phyloP scores from a whole-genome alignment of 2,797 vertebrate species.

The Dipus sagitta region DNA sequence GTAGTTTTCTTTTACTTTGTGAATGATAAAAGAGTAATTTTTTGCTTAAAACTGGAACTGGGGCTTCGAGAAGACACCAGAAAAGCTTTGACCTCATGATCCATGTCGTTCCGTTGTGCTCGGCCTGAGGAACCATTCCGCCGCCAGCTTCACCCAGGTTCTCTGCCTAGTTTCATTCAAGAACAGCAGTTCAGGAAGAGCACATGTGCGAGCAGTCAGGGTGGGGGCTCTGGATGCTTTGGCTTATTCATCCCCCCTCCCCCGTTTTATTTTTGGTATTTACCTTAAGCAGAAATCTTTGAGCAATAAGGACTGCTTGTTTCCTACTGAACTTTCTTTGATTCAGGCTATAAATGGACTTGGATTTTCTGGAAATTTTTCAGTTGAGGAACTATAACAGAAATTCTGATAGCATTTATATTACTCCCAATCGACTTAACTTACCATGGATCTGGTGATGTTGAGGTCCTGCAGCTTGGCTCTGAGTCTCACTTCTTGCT shows the following conservation, averaged over 20 bases:
- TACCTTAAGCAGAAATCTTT: slow-evolving; percentile 98
- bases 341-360: slow-evolving; percentile 95
- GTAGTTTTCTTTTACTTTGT: background rate
- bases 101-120: slow-evolving; percentile 98
- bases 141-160: slow-evolving; percentile 95
- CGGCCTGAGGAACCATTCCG: slow-evolving; percentile 98
- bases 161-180: slow-evolving; percentile 98
- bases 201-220: slow-evolving; percentile 94
- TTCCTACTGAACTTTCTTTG: slow-evolving; percentile 98
- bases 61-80: slow-evolving; percentile 95
- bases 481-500: background rate
- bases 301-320: slow-evolving; percentile 97
- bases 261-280: slow-evolving; percentile 83
- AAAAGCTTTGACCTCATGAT: slow-evolving; percentile 99
- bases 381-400: slow-evolving; percentile 96
- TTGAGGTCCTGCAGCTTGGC: background rate
- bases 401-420: slow-evolving; percentile 98
- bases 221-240: slow-evolving; percentile 96
- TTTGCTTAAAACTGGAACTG: slow-evolving; percentile 96
- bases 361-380: slow-evolving; percentile 99
- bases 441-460: slow-evolving; percentile 89
- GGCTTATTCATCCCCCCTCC: slow-evolving; percentile 90
- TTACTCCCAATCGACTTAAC: slow-evolving; percentile 96
- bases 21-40: slow-evolving; percentile 31
- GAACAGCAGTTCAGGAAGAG: slow-evolving; percentile 97